A percentile compares a stretch with the other conserved stretches of the same genome.
Evolutionary conservation across 2,888 invertebrate genomes (phyloP).

Genomic region (Sinhomidia bicolor): DNA sequence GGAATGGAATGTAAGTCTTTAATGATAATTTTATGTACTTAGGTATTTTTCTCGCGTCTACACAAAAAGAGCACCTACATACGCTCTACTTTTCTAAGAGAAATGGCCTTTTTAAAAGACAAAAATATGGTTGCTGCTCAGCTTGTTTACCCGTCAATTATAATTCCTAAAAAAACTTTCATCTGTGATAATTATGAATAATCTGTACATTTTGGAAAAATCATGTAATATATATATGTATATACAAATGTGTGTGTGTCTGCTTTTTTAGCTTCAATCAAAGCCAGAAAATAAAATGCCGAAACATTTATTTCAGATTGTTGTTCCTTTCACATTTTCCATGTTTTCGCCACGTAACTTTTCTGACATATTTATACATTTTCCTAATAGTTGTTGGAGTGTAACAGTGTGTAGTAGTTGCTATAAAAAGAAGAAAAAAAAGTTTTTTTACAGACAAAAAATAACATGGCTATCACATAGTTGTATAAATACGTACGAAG

Average conservation of each 20-base stretch:
- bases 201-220: background rate
- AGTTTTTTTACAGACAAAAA: too few species aligned
- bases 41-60: background rate
- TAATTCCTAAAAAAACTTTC: background rate
- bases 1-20: slow-evolving; percentile 26
- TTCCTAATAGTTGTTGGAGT: too few species aligned
- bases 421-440: background rate
- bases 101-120: background rate
- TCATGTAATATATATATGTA: too few species aligned
- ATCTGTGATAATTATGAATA: background rate
- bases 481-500: background rate
- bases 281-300: background rate
- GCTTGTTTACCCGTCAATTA: background rate
- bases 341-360: background rate
- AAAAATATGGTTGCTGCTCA: background rate
- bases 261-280: background rate
- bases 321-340: background rate
- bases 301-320: too few species aligned
- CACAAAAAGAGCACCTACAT: background rate
- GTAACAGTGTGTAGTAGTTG: background rate
- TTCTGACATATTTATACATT: background rate
- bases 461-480: background rate
- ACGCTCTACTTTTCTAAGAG: background rate
- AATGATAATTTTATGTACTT: slow-evolving; percentile 23
- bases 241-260: too few species aligned